Base-by-base conservation (phyloP, 2,113 vertebrate species). In the Phalacrocorax carbo region DNA sequence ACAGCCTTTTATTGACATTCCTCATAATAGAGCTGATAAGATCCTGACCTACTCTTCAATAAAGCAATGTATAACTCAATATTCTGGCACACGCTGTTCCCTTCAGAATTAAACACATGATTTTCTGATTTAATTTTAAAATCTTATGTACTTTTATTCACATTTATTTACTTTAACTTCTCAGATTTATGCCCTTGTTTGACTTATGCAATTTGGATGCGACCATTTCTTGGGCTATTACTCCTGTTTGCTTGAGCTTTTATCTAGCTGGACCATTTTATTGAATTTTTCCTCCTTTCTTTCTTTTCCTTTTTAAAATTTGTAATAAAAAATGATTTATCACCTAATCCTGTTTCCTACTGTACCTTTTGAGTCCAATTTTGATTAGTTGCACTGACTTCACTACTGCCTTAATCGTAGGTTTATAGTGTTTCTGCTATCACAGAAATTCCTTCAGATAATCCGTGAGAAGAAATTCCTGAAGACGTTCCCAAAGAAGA, bases 21-120 rank as follows among this genome's bases (percentile, higher is more conserved):
- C 77, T 97, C 77, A 93, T 96, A 97, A 95, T 88, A 94, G 88
- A 93, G 85, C 82, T 92, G 96, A 97, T 97, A 97, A 92, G 85
- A 97, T 97, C 94, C 97, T 97, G 95, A 97, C 94, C 91, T 88
- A 38, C 72, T 95, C 94, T 94, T 96, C 96, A 96, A 92, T 95
- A 95, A 91, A 95, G 91, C 87, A 87, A 93, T 76, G 58, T 89
- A 95, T 91, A 97, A 95, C 89, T 97, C 95, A 96, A 96, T 97
- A 96, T 88, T 94, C 91, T 94, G 80, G 93, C 70, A 83, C 19
- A 57, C 30, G 27, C 66, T 88, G 26, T 55, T 96, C 94, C 95
- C 95, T 85, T 94, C 36, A 92, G 94, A 95, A 94, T 96, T 95
- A 92, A 97, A 88, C 75, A 75, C 66, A 87, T 10, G 48, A 46